Evolutionary conservation across 2,113 vertebrate species (phyloP).

Genomic region (Nyctibius bracteatus): DNA sequence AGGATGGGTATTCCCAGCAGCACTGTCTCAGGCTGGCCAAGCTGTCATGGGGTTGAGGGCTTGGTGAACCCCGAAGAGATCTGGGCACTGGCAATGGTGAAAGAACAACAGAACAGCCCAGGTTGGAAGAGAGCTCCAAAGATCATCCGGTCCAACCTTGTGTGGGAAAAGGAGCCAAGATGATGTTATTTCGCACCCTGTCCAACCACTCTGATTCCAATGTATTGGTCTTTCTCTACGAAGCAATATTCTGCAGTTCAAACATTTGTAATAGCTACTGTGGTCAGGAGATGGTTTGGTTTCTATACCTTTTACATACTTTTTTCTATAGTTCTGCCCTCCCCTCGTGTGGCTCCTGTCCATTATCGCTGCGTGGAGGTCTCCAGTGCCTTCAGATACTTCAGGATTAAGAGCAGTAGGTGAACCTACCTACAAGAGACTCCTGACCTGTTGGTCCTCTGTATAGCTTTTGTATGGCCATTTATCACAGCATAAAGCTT

Average conservation of each 20-base stretch:
- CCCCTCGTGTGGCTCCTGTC: rapidly evolving
- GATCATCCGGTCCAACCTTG: background rate
- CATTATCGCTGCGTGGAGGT: background rate
- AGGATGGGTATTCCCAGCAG: background rate
- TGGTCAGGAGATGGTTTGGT: background rate
- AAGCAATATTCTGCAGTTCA: background rate
- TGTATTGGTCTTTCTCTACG: background rate
- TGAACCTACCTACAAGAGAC: background rate
- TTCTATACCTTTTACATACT: background rate
- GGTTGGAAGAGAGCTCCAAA: background rate
- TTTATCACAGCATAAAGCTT: background rate
- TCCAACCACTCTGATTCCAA: too few relatives aligned
- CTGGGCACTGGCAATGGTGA: background rate
- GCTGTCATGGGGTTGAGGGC: background rate
- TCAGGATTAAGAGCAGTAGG: background rate
- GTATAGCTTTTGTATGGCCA: background rate
- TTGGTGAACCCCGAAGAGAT: background rate
- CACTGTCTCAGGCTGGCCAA: background rate
- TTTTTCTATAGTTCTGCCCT: background rate
- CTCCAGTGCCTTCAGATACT: background rate
- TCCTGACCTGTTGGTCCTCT: background rate
- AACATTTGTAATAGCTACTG: background rate
- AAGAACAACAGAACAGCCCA: background rate
- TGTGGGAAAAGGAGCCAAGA: background rate
- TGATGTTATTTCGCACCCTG: background rate